Conservation (phyloP, 2,797 vertebrate species). For the Craterocephalus amniculus region DNA sequence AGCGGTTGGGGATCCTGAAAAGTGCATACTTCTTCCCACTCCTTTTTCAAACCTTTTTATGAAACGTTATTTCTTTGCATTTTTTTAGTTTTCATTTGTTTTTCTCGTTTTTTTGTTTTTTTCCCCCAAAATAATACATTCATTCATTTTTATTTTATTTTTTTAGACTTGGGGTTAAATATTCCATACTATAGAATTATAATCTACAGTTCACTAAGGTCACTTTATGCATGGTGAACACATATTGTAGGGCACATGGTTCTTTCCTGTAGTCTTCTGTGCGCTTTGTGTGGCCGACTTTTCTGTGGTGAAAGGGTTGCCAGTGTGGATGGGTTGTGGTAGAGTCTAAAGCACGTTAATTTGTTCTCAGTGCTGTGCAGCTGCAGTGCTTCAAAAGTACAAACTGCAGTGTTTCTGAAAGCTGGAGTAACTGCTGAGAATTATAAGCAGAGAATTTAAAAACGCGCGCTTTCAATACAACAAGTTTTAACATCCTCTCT, state of each 20-base stretch:
- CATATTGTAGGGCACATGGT: background rate
- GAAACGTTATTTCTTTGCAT: no score
- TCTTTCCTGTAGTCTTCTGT: background rate
- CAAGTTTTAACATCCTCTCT: background rate
- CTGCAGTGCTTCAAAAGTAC: slow-evolving; percentile 6
- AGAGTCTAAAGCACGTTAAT: background rate
- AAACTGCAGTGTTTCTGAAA: background rate
- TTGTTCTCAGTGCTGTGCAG: background rate
- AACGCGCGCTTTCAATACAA: background rate
- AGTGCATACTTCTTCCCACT: no score
- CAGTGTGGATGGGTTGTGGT: background rate
- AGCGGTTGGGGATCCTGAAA: no score
- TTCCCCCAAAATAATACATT: no score
- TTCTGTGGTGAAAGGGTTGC: background rate
- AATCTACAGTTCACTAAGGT: background rate
- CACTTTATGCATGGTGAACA: background rate
- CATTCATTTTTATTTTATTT: no score
- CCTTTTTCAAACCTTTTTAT: no score
- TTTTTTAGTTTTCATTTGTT: no score
- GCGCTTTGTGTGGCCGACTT: background rate
- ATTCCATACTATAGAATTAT: background rate
- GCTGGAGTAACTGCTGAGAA: background rate
- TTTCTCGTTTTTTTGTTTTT: no score
- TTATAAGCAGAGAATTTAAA: background rate
- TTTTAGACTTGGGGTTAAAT: background rate